Evolutionary conservation across 2,797 vertebrate species (phyloP).

Genomic region (Microhierax caerulescens): DNA sequence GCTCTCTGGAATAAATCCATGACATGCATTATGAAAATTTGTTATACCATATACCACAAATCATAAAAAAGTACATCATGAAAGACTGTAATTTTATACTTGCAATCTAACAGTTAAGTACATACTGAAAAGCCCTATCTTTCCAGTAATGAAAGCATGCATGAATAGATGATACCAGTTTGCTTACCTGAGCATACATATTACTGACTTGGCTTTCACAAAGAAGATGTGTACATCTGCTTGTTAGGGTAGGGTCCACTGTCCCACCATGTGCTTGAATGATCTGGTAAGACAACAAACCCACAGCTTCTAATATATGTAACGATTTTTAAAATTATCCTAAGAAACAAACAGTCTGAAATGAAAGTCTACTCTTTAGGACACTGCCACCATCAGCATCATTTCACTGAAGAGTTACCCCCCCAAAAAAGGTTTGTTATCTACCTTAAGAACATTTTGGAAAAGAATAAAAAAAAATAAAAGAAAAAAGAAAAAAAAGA

Average conservation of each 20-base stretch:
- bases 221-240: constrained; percentile 94
- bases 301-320: not conserved
- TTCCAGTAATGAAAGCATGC: not conserved
- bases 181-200: constrained; percentile 92
- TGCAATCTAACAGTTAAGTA: not conserved
- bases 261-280: constrained; percentile 92
- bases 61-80: not conserved
- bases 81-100: not conserved
- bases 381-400: not conserved
- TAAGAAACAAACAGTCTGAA: not conserved
- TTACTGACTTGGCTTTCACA: constrained; percentile 98
- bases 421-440: not conserved
- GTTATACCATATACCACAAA: not conserved
- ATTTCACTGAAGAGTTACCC: not conserved
- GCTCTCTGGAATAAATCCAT: not conserved
- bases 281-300: constrained; percentile 77
- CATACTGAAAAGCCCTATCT: not conserved
- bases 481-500: not conserved
- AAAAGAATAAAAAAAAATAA: not conserved
- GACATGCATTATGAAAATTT: fast-evolving
- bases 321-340: not conserved
- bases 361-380: not conserved
- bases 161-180: not conserved
- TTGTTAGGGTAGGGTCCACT: constrained; percentile 87
- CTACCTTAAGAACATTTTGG: not conserved